These are phyloP conservation scores for Orius insidiosus DNA, from an alignment of 1,140 invertebrate genomes.

Conservation along the genomic window DNA sequence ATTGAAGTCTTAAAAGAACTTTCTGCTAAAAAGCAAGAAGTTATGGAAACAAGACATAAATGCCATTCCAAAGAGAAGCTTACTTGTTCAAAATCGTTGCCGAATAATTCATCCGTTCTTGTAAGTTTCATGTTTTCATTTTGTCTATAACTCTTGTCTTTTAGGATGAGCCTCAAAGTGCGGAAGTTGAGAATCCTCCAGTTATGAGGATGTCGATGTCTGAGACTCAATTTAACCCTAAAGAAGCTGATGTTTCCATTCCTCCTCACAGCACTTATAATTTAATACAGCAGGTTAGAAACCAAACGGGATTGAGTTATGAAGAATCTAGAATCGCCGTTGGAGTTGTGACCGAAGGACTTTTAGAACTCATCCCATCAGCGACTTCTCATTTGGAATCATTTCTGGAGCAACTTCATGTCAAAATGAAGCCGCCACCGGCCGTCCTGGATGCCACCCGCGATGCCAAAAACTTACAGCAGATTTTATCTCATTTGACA, in stretches of 20 bases:
- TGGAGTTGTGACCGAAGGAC: slow-evolving; percentile 44
- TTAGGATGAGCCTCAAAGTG: not conserved
- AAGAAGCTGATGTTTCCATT: not conserved
- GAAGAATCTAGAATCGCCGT: slow-evolving; percentile 72
- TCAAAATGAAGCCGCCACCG: slow-evolving; percentile 25
- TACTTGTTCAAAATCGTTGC: slow-evolving; percentile 10
- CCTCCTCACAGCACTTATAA: not conserved
- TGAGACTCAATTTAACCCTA: slow-evolving; percentile 3
- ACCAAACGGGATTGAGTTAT: slow-evolving; percentile 68
- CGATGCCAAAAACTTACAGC: slow-evolving; percentile 59
- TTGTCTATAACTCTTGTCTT: not conserved
- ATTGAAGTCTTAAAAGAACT: slow-evolving; percentile 15
- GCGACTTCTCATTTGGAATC: slow-evolving; percentile 7
- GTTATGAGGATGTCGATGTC: slow-evolving; percentile 9
- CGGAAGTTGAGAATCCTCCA: slow-evolving; percentile 1
- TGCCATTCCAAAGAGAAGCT: slow-evolving; percentile 12
- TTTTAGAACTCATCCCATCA: slow-evolving; percentile 20
- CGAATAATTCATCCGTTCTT: slow-evolving; percentile 3
- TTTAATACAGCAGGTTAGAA: slow-evolving; percentile 31
- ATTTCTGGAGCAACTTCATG: slow-evolving; percentile 15
- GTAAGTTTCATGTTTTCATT: no score
- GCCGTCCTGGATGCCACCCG: slow-evolving; percentile 44
- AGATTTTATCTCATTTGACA: slow-evolving; percentile 62
- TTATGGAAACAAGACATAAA: slow-evolving; percentile 8
- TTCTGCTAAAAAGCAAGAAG: slow-evolving; percentile 12